A percentile compares a stretch with the other conserved stretches of the same genome.
Evolutionary conservation across 1,140 invertebrate genomes (phyloP).

Genomic region (Aphelenchoides avenae): DNA sequence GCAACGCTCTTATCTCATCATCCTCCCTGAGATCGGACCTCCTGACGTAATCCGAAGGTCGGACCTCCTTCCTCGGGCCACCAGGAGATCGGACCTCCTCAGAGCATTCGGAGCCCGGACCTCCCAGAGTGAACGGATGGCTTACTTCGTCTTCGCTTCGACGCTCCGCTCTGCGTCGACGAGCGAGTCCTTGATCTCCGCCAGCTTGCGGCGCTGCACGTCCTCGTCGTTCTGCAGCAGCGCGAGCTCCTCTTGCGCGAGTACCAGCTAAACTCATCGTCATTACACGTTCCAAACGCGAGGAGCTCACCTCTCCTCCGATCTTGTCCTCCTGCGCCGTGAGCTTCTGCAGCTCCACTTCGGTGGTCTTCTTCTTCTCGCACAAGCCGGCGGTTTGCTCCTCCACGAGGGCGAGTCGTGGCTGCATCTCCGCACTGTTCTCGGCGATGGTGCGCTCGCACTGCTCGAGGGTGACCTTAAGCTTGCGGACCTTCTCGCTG

Average conservation of each 20-base stretch:
- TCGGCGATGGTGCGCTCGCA: too few species aligned
- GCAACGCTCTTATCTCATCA: too few species aligned
- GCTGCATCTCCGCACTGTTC: neutral
- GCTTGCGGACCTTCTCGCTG: too few species aligned
- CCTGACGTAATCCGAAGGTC: too few species aligned
- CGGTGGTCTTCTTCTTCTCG: conserved; percentile 12
- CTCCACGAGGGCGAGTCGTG: conserved; percentile 55
- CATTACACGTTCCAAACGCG: neutral
- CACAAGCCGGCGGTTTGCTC: conserved; percentile 24
- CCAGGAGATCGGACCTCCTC: too few species aligned
- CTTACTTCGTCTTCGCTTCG: too few species aligned
- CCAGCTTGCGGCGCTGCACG: conserved; percentile 13
- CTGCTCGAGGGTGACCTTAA: too few species aligned
- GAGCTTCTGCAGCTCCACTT: conserved; percentile 28
- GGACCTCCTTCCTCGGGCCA: too few species aligned
- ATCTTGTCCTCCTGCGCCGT: conserved; percentile 20
- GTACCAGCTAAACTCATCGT: conserved; percentile 8
- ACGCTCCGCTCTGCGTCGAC: conserved; percentile 8
- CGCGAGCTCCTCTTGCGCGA: conserved; percentile 27
- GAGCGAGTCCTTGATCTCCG: conserved; percentile 20
- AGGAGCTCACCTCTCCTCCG: conserved; percentile 10
- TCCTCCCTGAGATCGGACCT: too few species aligned
- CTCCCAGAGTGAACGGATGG: too few species aligned
- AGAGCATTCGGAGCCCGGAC: too few species aligned
- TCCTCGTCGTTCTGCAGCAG: conserved; percentile 32